Conservation (phyloP, 2,888 invertebrate species). For the Mermis nigrescens region DNA sequence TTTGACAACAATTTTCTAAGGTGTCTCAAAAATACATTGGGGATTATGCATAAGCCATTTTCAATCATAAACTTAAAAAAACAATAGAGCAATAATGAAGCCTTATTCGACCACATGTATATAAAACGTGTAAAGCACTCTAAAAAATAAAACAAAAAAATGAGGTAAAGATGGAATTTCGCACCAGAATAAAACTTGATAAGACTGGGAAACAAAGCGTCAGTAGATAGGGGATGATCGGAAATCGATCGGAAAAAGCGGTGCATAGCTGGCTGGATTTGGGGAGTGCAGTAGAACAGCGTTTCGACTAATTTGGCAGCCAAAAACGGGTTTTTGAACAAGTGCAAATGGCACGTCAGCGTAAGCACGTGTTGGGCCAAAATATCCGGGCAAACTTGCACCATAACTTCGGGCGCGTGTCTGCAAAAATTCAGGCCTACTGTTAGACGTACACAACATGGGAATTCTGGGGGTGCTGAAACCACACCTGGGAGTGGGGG, state of each 20-base stretch:
- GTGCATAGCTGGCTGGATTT: conserved; percentile 36
- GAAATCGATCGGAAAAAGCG: conserved; percentile 54
- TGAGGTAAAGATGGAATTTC: too few relatives aligned
- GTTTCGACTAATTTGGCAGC: conserved; percentile 89
- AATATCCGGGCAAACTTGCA: conserved; percentile 56
- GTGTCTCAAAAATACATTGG: too few relatives aligned
- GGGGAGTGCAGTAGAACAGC: conserved; percentile 40
- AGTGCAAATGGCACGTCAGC: conserved; percentile 68
- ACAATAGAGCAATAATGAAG: too few relatives aligned
- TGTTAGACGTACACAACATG: too few relatives aligned
- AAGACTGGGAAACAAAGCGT: conserved; percentile 61
- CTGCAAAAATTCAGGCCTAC: conserved; percentile 49
- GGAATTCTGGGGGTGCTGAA: too few relatives aligned
- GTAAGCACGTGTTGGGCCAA: conserved; percentile 70
- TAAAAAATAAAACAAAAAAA: too few relatives aligned
- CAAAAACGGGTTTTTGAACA: conserved; percentile 84
- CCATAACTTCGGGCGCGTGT: conserved; percentile 53
- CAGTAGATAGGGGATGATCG: conserved; percentile 64
- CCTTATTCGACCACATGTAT: too few relatives aligned
- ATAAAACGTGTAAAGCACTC: too few relatives aligned
- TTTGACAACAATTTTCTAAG: too few relatives aligned
- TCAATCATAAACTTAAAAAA: too few relatives aligned
- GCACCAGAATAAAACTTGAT: conserved; percentile 89
- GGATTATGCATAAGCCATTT: too few relatives aligned
- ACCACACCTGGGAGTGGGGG: too few relatives aligned